Evolutionary conservation across 1,140 invertebrate species (phyloP), one percentile per base, ranked within the genome.

Genomic region (Pseudomyrmex dendroicus): DNA sequence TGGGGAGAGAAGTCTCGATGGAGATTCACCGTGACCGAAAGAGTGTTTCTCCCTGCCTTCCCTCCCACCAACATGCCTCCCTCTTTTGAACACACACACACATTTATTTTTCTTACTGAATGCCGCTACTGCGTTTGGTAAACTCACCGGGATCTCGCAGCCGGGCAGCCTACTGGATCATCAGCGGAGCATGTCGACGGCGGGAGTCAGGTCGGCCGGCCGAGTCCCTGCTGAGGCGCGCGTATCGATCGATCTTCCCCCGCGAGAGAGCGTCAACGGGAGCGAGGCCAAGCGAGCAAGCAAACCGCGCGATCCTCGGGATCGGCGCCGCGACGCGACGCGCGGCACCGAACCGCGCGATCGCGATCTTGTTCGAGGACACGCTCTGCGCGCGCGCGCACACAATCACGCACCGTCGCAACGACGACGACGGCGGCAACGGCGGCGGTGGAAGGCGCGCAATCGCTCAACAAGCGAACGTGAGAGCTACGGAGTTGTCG

Each of bases 121-220:
- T 35, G 52, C 17, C 44, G 66, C 80, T 63, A 62, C 66, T 62
- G 63, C 50, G 72, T 73, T 74, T 82, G 63, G 25, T 82, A 73
- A 80, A 80, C 76, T 80, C 76, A 80, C 76, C 76, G 76, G 35
- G 64, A 61, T 80, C 74, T 66, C 76, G 35, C 62, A 64, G 35
- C 62, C 62, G 44, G 50, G 13, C 20, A 70, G 76, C 35, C 52
- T 80, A 59, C 64, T 70, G 76, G 76, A 70, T 70, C 76, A 87
- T 87, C 86, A 87, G 74, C 86, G 80, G 82, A 77, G 50, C 86
- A 87, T 87, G 66, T 86, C 85, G 85, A 80, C 57, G 78, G 46
- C 35, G 64, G 73, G 61, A 76, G 73, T 78, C 64, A 48, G 76
- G 64, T 68, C 64, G 76, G 50, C 64, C 74, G 63, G 63, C 63